phyloP scores from a whole-genome alignment of 2,113 vertebrate species.

The Sciurus niger region DNA sequence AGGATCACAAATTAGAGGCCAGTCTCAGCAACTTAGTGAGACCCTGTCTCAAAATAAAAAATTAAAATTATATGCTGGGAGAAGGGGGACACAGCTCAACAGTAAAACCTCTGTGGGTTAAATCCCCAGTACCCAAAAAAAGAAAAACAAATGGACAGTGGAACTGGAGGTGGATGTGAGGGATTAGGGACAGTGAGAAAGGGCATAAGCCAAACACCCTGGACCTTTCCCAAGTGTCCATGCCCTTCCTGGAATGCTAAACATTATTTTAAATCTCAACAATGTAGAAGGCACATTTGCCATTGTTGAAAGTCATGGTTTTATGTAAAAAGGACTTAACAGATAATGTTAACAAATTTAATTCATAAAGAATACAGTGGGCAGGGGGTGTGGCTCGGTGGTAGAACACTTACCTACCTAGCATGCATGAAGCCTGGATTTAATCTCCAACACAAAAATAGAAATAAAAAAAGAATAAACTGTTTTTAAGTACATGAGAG shows the following conservation, averaged over 20 bases:
- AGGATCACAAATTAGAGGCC: too few relatives aligned
- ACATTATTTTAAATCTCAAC: background rate
- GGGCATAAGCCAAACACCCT: background rate
- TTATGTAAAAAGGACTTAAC: slow-evolving; percentile 37
- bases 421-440: background rate
- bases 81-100: too few relatives aligned
- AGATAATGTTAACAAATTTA: slow-evolving; percentile 50
- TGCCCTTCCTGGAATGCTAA: background rate
- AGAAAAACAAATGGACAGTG: background rate
- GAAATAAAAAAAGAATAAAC: slow-evolving; percentile 49
- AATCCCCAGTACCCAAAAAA: too few relatives aligned
- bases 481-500: slow-evolving; percentile 21
- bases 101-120: too few relatives aligned
- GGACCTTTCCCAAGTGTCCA: background rate
- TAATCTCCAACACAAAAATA: background rate
- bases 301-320: slow-evolving; percentile 3
- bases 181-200: background rate
- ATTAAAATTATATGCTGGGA: too few relatives aligned
- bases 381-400: background rate
- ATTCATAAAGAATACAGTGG: slow-evolving; percentile 49
- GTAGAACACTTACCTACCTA: background rate
- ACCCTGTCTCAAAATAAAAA: too few relatives aligned
- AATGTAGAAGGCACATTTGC: background rate
- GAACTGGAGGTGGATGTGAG: background rate
- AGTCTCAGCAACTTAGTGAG: too few relatives aligned